phyloP scores from a whole-genome alignment of 1,140 invertebrate genomes.

The Drosophila bifasciata region DNA sequence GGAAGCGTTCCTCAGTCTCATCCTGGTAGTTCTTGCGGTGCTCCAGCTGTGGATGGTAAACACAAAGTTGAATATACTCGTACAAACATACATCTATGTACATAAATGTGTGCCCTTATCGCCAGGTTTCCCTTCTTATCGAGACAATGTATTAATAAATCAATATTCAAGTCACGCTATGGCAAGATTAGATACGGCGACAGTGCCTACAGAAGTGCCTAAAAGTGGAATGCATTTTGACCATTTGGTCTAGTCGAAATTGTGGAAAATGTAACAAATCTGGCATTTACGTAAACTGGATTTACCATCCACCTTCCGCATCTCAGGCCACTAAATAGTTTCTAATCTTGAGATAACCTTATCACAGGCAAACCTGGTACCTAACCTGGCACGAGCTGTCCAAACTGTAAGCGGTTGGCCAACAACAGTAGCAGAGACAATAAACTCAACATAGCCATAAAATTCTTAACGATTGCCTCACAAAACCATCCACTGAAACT shows the following conservation, averaged over 20 bases:
- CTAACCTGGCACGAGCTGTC: conserved; percentile 32
- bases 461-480: conserved; percentile 18
- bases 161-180: no score
- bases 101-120: conserved; percentile 18
- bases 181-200: no score
- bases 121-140: background rate
- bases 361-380: conserved; percentile 24
- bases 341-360: conserved; percentile 31
- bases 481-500: conserved; percentile 5
- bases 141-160: no score
- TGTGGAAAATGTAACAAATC: no score
- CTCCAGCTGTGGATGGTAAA: conserved; percentile 84
- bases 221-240: background rate
- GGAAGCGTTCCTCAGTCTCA: conserved; percentile 91
- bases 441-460: conserved; percentile 31
- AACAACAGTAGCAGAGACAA: conserved; percentile 19
- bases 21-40: conserved; percentile 90
- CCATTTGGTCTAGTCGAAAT: background rate
- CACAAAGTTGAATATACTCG: background rate
- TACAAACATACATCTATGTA: conserved; percentile 11
- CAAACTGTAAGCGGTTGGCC: background rate
- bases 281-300: conserved; percentile 37
- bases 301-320: conserved; percentile 16
- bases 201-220: no score
- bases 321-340: conserved; percentile 18